These are phyloP conservation scores for Neria commutata DNA, from an alignment of 2,888 invertebrate species.

Conservation along the genomic window DNA sequence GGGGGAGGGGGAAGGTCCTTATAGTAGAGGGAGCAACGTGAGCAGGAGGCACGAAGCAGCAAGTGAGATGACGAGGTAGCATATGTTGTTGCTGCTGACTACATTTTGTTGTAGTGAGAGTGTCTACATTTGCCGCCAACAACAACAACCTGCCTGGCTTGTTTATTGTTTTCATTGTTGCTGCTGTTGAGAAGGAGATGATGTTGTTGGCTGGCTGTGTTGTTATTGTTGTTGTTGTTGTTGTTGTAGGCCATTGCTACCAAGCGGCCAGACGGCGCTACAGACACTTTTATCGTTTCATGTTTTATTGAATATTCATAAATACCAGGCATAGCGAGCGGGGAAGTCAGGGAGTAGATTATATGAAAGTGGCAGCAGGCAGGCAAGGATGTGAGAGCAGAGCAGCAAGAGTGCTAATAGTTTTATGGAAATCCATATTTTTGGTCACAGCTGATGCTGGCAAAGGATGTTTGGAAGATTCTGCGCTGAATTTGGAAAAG, in stretches of 20 bases:
- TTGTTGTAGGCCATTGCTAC: slow-evolving; percentile 7
- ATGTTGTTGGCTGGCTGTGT: neutral
- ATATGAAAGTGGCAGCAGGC: slow-evolving; percentile 1
- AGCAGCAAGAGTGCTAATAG: slow-evolving; percentile 6
- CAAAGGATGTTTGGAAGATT: too few species aligned
- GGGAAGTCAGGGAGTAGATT: too few species aligned
- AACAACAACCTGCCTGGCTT: neutral
- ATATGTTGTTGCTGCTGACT: too few species aligned
- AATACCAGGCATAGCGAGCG: slow-evolving; percentile 34
- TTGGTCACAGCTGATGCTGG: slow-evolving; percentile 26
- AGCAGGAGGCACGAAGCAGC: too few species aligned
- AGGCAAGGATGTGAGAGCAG: too few species aligned
- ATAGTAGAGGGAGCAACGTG: too few species aligned
- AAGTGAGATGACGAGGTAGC: too few species aligned
- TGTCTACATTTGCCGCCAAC: neutral
- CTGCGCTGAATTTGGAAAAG: too few species aligned
- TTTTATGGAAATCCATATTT: slow-evolving; percentile 49
- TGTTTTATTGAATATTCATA: slow-evolving; percentile 58
- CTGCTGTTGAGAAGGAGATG: too few species aligned
- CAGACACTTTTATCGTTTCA: slow-evolving; percentile 56
- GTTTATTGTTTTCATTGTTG: too few species aligned
- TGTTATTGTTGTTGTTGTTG: slow-evolving; percentile 3
- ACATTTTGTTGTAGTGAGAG: neutral
- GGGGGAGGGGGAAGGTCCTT: too few species aligned
- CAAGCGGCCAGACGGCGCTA: too few species aligned